phyloP scores from a whole-genome alignment of 2,888 invertebrate genomes.

The Diaphora mendica region DNA sequence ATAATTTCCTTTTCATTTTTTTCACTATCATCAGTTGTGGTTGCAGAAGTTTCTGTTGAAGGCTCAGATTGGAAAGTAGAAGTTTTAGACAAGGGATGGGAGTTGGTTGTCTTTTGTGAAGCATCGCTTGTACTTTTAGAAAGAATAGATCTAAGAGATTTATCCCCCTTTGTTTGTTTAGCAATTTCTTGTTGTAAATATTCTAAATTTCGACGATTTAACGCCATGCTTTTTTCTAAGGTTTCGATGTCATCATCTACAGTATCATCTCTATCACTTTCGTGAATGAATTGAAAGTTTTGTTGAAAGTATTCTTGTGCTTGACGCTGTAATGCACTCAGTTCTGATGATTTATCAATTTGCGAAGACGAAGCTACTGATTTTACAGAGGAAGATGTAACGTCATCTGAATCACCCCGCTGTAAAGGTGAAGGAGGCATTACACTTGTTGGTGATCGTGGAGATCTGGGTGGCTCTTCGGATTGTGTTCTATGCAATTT shows the following conservation, averaged over 20 bases:
- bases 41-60: conserved; percentile 83
- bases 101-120: conserved; percentile 78
- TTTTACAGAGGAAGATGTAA: conserved; percentile 78
- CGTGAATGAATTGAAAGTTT: conserved; percentile 85
- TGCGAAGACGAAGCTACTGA: conserved; percentile 78
- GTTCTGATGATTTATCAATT: conserved; percentile 78
- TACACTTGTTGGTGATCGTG: conserved; percentile 86
- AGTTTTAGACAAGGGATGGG: conserved; percentile 80
- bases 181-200: conserved; percentile 85
- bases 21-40: conserved; percentile 85
- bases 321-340: conserved; percentile 76
- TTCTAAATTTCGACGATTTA: conserved; percentile 82
- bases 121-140: conserved; percentile 81
- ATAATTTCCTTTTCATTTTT: conserved; percentile 93
- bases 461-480: conserved; percentile 93
- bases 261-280: conserved; percentile 84
- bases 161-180: conserved; percentile 78
- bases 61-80: conserved; percentile 85
- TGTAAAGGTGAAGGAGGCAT: conserved; percentile 80
- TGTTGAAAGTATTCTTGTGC: conserved; percentile 84
- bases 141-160: conserved; percentile 74
- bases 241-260: conserved; percentile 84
- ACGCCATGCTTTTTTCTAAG: conserved; percentile 84
- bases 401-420: conserved; percentile 79
- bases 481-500: conserved; percentile 93